Base-by-base conservation (phyloP, 2,888 invertebrate genomes). In the Pyrochroa serraticornis region DNA sequence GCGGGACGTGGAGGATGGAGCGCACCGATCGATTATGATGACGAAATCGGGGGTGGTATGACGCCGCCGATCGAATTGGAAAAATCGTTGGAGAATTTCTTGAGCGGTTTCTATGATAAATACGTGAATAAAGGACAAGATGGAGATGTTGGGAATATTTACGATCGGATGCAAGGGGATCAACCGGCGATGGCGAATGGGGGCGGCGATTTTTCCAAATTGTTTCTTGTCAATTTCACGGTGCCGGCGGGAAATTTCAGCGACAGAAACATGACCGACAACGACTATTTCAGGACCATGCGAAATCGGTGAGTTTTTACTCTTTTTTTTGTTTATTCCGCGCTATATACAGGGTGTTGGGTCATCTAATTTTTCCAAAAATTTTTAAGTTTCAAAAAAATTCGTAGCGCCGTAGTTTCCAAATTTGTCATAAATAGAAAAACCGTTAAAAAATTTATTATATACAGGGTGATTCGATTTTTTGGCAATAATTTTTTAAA, bases 81-180 rank as follows among this genome's bases (percentile, higher is more conserved):
- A 13, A 59, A 62, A 30, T 22, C 37, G 38, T 36, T 69, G 30
- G 55, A 59, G 14, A 45, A 55, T 5, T 66, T 65, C 13, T 33
- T 67, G 10, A 51, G 62, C 7, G 46, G 41, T 22, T 65, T 67
- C 38, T 66, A 65, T 51, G 59, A 67, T 7, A 57, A 47, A 6
- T 58, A 57, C 42, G 45, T 60, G 30, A 36, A 37, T 35, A 39
- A 37, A 10, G 31, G 35, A 1, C 3, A 36, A 7, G 33, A 12
- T n/a, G n/a, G n/a, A n/a, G 7, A 22, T 5, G 22, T 2, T 2
- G 22, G 22, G 1, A 59, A 66, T 33, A 51, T 64, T 8, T 63
- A 65, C 61, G 69, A 69, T 5, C 47, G 38, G 36, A 69, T 69
- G 69, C 66, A 67, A 32, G 54, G 64, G 10, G 69, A 69, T 46